Evolutionary conservation across 2,888 invertebrate genomes (phyloP).

Genomic region (Lasioglossum vierecki): DNA sequence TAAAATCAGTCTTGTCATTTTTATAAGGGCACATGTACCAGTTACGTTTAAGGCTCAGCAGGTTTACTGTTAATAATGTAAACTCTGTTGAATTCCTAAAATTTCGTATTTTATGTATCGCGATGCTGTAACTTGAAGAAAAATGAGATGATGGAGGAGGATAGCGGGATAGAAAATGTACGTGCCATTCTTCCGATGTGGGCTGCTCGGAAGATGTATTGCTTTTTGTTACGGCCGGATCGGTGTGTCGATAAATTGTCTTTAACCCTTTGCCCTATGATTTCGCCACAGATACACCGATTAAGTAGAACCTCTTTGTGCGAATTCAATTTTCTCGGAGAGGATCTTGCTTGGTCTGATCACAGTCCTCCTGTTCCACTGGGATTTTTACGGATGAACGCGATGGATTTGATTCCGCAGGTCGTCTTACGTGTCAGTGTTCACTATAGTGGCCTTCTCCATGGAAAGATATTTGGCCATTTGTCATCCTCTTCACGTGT

Average conservation of each 20-base stretch:
- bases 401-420: constrained; percentile 84
- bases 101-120: background rate
- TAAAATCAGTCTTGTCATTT: too few relatives aligned
- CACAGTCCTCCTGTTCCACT: background rate
- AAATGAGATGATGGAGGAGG: background rate
- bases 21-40: too few relatives aligned
- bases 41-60: too few relatives aligned
- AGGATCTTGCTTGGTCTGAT: background rate
- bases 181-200: background rate
- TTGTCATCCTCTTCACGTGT: constrained; percentile 93
- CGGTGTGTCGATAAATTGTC: background rate
- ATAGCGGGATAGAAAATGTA: background rate
- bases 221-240: background rate
- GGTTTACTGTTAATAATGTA: too few relatives aligned
- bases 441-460: constrained; percentile 96
- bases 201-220: background rate
- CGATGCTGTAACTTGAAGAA: background rate
- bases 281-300: too few relatives aligned
- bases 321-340: background rate
- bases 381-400: background rate
- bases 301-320: too few relatives aligned
- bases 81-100: background rate
- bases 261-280: background rate
- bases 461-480: constrained; percentile 96
- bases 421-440: constrained; percentile 94